Evolutionary conservation across 2,888 invertebrate genomes (phyloP).

Genomic region (Vannuccia rotundouncinata): DNA sequence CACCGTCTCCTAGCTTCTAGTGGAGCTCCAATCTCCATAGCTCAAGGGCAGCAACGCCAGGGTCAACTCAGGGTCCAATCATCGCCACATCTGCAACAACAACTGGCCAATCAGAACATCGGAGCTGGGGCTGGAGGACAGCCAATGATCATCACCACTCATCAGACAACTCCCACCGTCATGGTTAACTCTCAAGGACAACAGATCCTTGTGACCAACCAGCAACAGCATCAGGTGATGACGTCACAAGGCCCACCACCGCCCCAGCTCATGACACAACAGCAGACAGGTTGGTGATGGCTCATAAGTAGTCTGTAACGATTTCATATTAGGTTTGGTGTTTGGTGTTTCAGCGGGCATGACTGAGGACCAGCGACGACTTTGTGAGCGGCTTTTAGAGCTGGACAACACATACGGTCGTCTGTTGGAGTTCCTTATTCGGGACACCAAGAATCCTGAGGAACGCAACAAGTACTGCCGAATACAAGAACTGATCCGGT

Average conservation of each 20-base stretch:
- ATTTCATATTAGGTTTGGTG: not conserved
- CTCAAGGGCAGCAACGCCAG: not conserved
- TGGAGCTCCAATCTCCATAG: not conserved
- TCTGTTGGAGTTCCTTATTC: not conserved
- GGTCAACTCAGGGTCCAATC: not conserved
- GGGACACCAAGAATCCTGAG: not conserved
- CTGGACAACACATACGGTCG: slow-evolving; percentile 1
- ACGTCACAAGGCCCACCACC: not conserved
- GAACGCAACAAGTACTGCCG: not conserved
- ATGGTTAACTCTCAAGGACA: not conserved
- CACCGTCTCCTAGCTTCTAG: not conserved
- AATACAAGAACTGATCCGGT: slow-evolving; percentile 6
- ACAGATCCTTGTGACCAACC: not conserved
- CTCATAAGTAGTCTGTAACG: not conserved
- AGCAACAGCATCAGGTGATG: not conserved
- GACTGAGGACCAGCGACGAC: not conserved
- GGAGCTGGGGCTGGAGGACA: too few relatives aligned
- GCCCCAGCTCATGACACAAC: slow-evolving; percentile 3
- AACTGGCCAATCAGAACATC: not conserved
- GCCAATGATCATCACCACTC: not conserved
- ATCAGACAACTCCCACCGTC: not conserved
- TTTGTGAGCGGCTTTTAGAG: not conserved
- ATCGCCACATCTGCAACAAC: not conserved
- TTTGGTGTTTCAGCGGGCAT: not conserved
- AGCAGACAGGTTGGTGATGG: not conserved